Evolutionary conservation across 2,888 invertebrate genomes (phyloP).

Genomic region (Pardosa pseudoannulata): DNA sequence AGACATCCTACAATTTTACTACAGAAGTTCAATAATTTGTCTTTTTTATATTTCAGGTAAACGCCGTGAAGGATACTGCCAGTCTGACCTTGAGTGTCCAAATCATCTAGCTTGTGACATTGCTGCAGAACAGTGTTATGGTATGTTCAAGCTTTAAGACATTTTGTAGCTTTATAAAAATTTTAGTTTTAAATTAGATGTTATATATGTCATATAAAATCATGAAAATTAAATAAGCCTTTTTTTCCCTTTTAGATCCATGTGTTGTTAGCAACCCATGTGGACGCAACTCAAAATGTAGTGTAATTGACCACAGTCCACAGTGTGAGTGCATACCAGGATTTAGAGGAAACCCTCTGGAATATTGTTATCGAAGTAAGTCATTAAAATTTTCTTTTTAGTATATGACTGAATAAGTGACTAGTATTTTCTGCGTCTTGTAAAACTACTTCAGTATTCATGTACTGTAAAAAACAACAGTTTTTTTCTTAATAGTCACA

Average conservation of each 20-base stretch:
- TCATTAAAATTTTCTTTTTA: too few relatives aligned
- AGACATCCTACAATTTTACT: too few relatives aligned
- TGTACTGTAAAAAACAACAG: too few relatives aligned
- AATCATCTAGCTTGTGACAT: constrained; percentile 84
- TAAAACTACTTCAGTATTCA: too few relatives aligned
- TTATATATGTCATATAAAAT: too few relatives aligned
- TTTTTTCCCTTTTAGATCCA: constrained; percentile 80
- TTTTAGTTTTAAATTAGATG: too few relatives aligned
- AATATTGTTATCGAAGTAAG: constrained; percentile 82
- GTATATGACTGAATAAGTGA: too few relatives aligned
- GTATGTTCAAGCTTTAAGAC: constrained; percentile 35
- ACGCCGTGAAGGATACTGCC: constrained; percentile 81
- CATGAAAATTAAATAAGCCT: too few relatives aligned
- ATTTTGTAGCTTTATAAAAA: too few relatives aligned
- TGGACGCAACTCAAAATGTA: constrained; percentile 84
- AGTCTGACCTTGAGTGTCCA: constrained; percentile 88
- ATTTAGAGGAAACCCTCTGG: constrained; percentile 86
- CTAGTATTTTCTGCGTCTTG: too few relatives aligned
- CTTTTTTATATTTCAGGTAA: constrained; percentile 30
- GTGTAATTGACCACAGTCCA: constrained; percentile 86
- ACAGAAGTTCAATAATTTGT: too few relatives aligned
- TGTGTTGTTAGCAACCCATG: constrained; percentile 84
- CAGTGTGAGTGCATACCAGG: constrained; percentile 87
- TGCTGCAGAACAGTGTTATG: constrained; percentile 81
- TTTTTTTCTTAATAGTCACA: too few relatives aligned